These are phyloP conservation scores for Eilema depressum DNA, from an alignment of 2,888 invertebrate species.

Conservation along the genomic window DNA sequence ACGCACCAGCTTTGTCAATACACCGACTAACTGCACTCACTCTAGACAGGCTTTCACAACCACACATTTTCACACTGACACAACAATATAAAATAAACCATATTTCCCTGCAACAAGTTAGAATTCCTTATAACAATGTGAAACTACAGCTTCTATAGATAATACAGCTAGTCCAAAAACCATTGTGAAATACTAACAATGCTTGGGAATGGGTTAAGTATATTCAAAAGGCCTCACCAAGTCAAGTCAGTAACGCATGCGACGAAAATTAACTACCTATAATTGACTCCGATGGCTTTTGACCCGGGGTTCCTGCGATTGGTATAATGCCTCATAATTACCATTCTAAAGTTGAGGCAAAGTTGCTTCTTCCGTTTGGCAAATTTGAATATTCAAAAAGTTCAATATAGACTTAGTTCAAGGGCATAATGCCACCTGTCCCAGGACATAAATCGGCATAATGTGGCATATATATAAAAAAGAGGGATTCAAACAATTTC, in stretches of 20 bases:
- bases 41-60: not conserved
- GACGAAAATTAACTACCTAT: constrained; percentile 61
- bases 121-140: not conserved
- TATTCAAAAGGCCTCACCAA: constrained; percentile 32
- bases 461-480: no score
- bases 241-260: constrained; percentile 31
- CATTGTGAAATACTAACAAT: constrained; percentile 4
- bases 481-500: not conserved
- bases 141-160: not conserved
- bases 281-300: constrained; percentile 69
- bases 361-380: constrained; percentile 63
- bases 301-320: constrained; percentile 66
- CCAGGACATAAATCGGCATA: no score
- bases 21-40: constrained; percentile 1
- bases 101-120: not conserved
- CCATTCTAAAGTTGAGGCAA: constrained; percentile 66
- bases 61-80: not conserved
- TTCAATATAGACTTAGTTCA: not conserved
- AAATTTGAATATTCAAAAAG: constrained; percentile 33
- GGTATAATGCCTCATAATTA: constrained; percentile 68
- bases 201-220: constrained; percentile 32
- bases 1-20: constrained; percentile 2
- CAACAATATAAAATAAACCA: not conserved
- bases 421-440: not conserved
- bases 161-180: not conserved